Percentiles rank a stretch among this genome's conserved stretches.
phyloP scores from a whole-genome alignment of 2,113 vertebrate species.

The Talpa occidentalis region DNA sequence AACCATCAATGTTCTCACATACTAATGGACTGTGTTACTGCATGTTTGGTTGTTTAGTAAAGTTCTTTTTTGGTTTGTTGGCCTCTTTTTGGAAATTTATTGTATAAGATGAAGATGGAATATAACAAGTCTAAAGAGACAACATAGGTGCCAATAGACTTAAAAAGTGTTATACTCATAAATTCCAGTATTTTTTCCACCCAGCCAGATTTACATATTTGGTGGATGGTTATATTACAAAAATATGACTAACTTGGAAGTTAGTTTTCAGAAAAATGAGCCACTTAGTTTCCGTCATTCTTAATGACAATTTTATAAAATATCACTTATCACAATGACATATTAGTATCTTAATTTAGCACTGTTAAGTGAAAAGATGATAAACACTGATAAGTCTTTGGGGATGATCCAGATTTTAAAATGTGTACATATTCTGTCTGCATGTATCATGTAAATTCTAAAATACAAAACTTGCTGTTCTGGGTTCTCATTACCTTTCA shows the following conservation, averaged over 20 bases:
- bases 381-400: slow-evolving; percentile 44
- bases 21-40: not conserved
- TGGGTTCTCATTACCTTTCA: not conserved
- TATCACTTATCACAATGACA: not conserved
- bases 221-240: slow-evolving; percentile 1
- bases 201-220: not conserved
- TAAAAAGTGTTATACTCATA: not conserved
- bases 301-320: slow-evolving; percentile 9
- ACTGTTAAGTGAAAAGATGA: slow-evolving; percentile 47
- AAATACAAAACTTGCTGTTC: not conserved
- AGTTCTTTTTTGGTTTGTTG: not conserved
- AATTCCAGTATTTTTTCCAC: not conserved
- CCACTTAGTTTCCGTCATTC: slow-evolving; percentile 13
- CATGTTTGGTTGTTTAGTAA: not conserved
- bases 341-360: slow-evolving; percentile 21
- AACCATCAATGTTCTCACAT: not conserved
- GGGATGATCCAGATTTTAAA: slow-evolving; percentile 12
- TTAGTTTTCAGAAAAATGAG: slow-evolving; percentile 11
- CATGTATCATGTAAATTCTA: slow-evolving; percentile 5
- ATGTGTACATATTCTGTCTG: not conserved
- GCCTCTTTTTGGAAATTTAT: not conserved
- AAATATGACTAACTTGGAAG: not conserved
- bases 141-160: not conserved
- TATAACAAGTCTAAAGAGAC: not conserved
- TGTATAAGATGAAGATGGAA: not conserved